phyloP scores from a whole-genome alignment of 2,113 vertebrate genomes.

The Channa maculata region DNA sequence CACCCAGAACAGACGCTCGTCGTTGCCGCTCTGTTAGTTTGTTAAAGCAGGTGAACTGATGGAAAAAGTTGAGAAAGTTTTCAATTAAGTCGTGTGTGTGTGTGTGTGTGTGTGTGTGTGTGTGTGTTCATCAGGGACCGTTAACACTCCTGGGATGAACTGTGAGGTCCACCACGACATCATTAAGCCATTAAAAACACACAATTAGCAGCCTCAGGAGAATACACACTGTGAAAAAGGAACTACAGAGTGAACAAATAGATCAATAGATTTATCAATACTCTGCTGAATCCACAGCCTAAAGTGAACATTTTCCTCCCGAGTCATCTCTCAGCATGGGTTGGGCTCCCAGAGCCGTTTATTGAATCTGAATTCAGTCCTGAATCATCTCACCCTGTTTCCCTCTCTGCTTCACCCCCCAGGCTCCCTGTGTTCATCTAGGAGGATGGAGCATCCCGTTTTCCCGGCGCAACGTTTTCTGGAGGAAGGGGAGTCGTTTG shows the following conservation, averaged over 20 bases:
- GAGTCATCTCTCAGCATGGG: conserved; percentile 1
- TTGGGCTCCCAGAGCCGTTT: not conserved
- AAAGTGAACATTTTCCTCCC: conserved; percentile 29
- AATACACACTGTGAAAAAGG: conserved; percentile 26
- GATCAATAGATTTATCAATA: conserved; percentile 71
- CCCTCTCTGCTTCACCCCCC: conserved; percentile 2
- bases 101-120: not conserved
- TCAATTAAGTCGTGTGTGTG: conserved; percentile 61
- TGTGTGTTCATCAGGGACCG: conserved; percentile 38
- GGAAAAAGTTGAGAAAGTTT: conserved; percentile 20
- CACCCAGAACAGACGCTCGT: not conserved
- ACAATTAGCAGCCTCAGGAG: conserved; percentile 59
- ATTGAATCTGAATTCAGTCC: not conserved
- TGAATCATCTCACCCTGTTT: not conserved
- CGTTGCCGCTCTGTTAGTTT: not conserved
- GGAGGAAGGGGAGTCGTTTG: conserved; percentile 92
- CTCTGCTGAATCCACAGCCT: not conserved
- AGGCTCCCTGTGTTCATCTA: conserved; percentile 86
- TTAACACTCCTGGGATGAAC: conserved; percentile 46
- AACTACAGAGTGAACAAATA: conserved; percentile 41
- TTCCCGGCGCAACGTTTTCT: conserved; percentile 87
- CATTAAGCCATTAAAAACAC: conserved; percentile 69
- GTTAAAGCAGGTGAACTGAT: not conserved
- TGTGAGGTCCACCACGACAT: conserved; percentile 60
- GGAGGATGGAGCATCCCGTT: conserved; percentile 86